Base-by-base conservation (phyloP, 2,888 invertebrate genomes). In the Hydrotaea diabolus region DNA sequence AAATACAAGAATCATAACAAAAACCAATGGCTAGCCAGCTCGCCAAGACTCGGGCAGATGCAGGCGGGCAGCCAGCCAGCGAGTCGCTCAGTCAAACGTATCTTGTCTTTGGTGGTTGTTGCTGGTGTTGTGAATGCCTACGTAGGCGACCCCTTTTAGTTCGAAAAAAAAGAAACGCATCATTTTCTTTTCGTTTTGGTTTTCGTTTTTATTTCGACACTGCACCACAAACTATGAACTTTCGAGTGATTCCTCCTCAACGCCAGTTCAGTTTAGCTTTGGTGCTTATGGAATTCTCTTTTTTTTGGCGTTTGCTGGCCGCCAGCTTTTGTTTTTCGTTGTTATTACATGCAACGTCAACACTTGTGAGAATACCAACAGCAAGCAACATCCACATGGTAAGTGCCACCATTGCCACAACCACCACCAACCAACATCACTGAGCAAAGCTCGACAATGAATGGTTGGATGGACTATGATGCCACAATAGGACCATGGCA, bases 101-200 rank as follows among this genome's bases (percentile, higher is more conserved):
- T 21, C 76, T 53, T 39, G 19, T 11, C 19, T 53, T 53, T 53
- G 53, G 39, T 39, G 39, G n/a, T 36, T 19, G 46, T 62, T 15
- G 73, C 23, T 43, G 23, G 19, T 80, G 64, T 17, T 75, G 5
- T 8, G 26, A n/a, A 15, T 66, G 66, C 39, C 19, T 66, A 43
- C 36, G 79, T 77, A 75, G 78, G 80, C 76, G 81, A 81, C 64
- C 72, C 62, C 39, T 77, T 49, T 59, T 31, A 80, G 26, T 57
- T 73, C 57, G 23, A 19, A 72, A 19, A 15, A 62, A 62, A 71
- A 59, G 62, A 53, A 69, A 53, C 69, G 55, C 43, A 43, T 55
- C 21, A 46, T 46, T 69, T 69, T 46, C 43, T 46, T 46, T 43
- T 46, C 69, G 11, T 15, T 23, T 59, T 59, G 21, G 17, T 62